Evolutionary conservation across 1,140 invertebrate genomes (phyloP), one percentile per base, ranked within the genome.

Genomic region (Nilaparvata lugens): DNA sequence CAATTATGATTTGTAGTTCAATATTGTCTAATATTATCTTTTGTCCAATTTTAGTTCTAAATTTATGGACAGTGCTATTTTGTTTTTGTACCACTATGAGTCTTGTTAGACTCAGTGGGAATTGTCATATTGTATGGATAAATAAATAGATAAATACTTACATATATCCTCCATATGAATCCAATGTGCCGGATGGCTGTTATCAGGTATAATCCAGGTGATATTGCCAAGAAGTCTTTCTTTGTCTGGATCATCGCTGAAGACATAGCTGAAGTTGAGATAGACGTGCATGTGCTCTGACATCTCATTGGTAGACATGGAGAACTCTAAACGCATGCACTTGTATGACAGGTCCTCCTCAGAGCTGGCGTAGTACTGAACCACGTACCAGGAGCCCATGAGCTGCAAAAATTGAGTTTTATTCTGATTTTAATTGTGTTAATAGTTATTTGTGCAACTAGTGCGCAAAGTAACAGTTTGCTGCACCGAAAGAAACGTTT

Each of bases 261-360:
- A 93, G 56, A 83, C 86, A 68, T 90, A 93, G 6, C 86, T 91
- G 69, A 93, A 90, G 70, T 89, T 89, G 89, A 93, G 91, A 2
- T 84, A 88, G 43, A 89, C 81, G 68, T 82, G 76, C 38, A 72
- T 65, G 16, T 63, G 64, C 21, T 64, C 62, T 1, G 65, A 52
- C 31, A 35, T 6, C 31, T 2, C 7, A 35, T 9, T 35, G 31
- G 31, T 35, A 1, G 80, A 76, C 57, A 83, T 77, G 3, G 81
- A 83, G 54, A 93, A 84, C 51, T 87, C 83, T 9, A 87, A 84
- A 62, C 82, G 73, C 90, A 93, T 92, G 66, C 90, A 93, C 67
- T 86, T 81, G 67, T 92, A 93, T 1, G 83, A 81, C 0, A 89
- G 74, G 6, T 85, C 84, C 74, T 91, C 89, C 73, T 92, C 89